Evolutionary conservation across 2,113 vertebrate genomes (phyloP).

Genomic region (Marcusenius ussheri): DNA sequence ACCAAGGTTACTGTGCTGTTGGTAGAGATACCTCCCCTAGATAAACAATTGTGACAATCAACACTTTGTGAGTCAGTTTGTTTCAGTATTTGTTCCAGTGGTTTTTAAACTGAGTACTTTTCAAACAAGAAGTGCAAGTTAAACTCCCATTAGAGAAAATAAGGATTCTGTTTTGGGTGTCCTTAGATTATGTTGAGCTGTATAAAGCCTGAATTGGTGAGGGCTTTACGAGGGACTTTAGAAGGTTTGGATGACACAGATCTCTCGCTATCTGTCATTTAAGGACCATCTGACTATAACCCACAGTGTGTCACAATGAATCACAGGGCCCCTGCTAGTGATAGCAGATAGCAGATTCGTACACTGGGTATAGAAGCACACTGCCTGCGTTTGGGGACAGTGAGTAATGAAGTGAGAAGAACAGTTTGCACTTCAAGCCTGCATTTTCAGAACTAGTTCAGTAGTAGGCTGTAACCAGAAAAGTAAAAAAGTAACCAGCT

Average conservation of each 20-base stretch:
- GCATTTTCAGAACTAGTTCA: not conserved
- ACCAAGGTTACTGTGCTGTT: not conserved
- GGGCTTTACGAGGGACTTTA: not conserved
- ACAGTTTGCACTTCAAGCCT: not conserved
- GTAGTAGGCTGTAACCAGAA: not conserved
- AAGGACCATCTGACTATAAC: not conserved
- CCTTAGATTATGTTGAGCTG: not conserved
- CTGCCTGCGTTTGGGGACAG: not conserved
- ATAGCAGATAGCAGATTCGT: not conserved
- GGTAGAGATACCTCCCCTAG: not conserved
- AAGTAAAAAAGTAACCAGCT: not conserved
- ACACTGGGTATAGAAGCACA: not conserved
- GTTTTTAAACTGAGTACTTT: not conserved
- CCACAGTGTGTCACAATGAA: constrained; percentile 7
- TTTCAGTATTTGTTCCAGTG: not conserved
- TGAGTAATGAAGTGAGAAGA: not conserved
- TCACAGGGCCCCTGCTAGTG: not conserved
- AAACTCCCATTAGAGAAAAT: not conserved
- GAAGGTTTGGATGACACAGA: not conserved
- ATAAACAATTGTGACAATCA: not conserved
- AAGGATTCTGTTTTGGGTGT: not conserved
- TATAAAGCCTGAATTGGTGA: not conserved
- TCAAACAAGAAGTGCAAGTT: not conserved
- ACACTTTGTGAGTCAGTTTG: not conserved
- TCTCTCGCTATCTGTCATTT: not conserved